Evolutionary conservation across 1,140 invertebrate genomes (phyloP), one percentile per base, ranked within the genome.

Genomic region (Melitaea cinxia): DNA sequence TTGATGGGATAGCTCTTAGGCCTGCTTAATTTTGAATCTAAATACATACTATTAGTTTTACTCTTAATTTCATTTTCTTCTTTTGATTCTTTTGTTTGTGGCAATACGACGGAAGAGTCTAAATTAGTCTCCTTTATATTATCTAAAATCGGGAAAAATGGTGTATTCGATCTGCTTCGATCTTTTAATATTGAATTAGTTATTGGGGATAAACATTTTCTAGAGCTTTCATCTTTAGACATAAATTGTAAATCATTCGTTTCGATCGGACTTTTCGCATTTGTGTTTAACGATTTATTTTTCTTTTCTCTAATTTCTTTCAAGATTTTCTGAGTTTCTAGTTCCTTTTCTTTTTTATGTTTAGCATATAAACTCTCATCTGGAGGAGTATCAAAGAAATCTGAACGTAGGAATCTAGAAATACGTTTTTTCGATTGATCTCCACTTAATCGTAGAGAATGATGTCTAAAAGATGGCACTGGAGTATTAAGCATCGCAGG

Each of bases 361-460:
- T 94, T 94, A 0, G 93, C 90, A 68, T 94, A 94, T n/a, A 92
- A 85, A 78, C 93, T 95, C 65, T 95, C 94, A 67, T 95, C 95
- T 37, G 93, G 83, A 0, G 94, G 93, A 0, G 94, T 92, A 55
- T 96, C 95, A 72, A 95, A 96, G 77, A 96, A 96, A 78, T 96
- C 95, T 0, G 95, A 95, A 9, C 95, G 90, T 53, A 96, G 82
- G 80, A 96, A 96, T 64, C 95, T 91, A 10, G 95, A 96, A 37
- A 95, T 93, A 60, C 94, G 91, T 23, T 93, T 92, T 63, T 92
- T 92, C 23, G 84, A 85, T 33, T 83, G 81, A 33, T 84, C 86
- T 10, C 70, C 76, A 9, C 78, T 67, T 9, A 83, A 68, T 47
- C 82, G 69, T 56, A 91, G 74, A 15, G 90, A 89, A 62, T 91